Conservation (phyloP, 2,113 vertebrate species). For the Leiothrix lutea region DNA sequence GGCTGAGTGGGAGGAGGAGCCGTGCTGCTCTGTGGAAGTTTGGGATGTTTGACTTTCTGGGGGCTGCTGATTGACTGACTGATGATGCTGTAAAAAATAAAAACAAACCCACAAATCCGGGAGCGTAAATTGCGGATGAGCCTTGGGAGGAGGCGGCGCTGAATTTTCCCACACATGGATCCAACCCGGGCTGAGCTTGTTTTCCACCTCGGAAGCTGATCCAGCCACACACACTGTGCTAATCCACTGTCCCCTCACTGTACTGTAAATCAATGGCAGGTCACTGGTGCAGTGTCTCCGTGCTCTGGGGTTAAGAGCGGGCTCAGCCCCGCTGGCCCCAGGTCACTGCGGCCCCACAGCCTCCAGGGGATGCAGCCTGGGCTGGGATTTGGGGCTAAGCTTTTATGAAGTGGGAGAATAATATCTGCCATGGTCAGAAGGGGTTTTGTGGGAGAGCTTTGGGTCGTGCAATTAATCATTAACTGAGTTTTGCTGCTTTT, state of each 20-base stretch:
- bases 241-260: conserved; percentile 51
- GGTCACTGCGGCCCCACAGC: not conserved
- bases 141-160: not conserved
- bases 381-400: conserved; percentile 1
- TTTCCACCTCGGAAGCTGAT: not conserved
- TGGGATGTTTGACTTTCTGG: not conserved
- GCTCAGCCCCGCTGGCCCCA: not conserved
- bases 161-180: not conserved
- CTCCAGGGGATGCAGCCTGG: not conserved
- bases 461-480: not conserved
- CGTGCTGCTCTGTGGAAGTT: not conserved
- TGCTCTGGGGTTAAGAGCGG: conserved; percentile 17
- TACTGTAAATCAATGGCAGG: conserved; percentile 55
- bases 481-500: not conserved
- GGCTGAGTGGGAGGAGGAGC: not conserved
- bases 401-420: conserved; percentile 18
- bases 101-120: not conserved
- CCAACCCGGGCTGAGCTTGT: not conserved
- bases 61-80: not conserved
- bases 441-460: not conserved
- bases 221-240: conserved; percentile 17
- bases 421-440: not conserved
- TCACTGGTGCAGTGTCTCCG: not conserved
- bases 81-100: not conserved
- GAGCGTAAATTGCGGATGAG: not conserved